Base-by-base conservation (phyloP, 64 coral and sea anemone genomes). In the Acropora tenuis region DNA sequence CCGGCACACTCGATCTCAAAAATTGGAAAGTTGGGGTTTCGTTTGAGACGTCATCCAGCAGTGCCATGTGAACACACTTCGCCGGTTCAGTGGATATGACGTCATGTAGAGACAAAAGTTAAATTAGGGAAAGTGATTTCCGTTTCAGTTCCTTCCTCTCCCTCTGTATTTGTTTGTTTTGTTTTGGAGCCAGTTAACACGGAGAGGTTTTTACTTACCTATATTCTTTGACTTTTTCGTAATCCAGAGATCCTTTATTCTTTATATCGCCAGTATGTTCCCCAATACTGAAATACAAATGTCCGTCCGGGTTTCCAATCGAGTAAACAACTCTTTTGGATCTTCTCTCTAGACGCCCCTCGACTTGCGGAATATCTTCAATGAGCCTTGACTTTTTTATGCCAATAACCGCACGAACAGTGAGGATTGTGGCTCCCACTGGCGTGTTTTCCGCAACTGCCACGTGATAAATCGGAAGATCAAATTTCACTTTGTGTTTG, bases 401-500 rank as follows among this genome's bases (percentile, higher is more conserved):
- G 17, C 96, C 96, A 12, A 89, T 79, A 10, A 98, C 90, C 4
- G 96, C 96, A 6, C 96, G 92, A 72, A 98, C 96, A 8, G 86
- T 94, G 3, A 98, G 80, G 89, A 98, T 80, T n/a, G 73, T 92
- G 12, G 93, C 78, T 45, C 93, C 93, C 45, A 98, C 49, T 5
- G 93, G 92, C 41, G 83, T 98, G 40, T 94, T 94, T 30, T 98
- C 96, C 19, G 86, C 53, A 1, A 98, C 58, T 5, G 96, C 47
- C 48, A 98, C 76, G 50, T 92, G 55, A 71, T 98, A 98, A 75
- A 66, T 5, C 2, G 79, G 89, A 49, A 98, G 75, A 43, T 98
- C 96, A 87, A 98, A 98, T 50, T 92, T 98, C 0, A 98, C 92
- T 89, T 94, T 98, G 73, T 98, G 86, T 49, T 93, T 94, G 60